These are phyloP conservation scores for Sinodicranocentrus sp. DNA, from an alignment of 2,888 invertebrate species.

Conservation along the genomic window DNA sequence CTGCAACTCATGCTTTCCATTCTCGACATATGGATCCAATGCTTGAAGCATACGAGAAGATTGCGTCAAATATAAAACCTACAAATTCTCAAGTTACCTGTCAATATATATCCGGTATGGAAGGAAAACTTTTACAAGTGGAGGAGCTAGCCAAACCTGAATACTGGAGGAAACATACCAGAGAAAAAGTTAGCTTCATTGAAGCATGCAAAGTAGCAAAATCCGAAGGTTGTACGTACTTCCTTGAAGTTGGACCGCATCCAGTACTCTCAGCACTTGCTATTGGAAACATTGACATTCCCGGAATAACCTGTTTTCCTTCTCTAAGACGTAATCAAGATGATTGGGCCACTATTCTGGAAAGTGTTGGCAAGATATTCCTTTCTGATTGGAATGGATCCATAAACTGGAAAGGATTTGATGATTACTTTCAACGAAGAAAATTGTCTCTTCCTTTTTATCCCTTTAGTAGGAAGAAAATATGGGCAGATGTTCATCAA, in stretches of 20 bases:
- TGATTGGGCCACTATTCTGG: constrained; percentile 45
- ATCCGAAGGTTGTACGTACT: constrained; percentile 2
- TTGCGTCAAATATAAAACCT: neutral
- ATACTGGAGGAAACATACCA: constrained; percentile 44
- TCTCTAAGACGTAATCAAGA: constrained; percentile 44
- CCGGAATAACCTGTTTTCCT: constrained; percentile 24
- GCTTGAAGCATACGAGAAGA: constrained; percentile 35
- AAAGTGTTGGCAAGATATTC: constrained; percentile 36
- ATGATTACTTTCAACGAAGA: neutral
- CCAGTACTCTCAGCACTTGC: constrained; percentile 46
- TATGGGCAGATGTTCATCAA: constrained; percentile 49
- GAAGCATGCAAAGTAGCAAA: neutral
- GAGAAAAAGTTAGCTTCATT: constrained; percentile 35
- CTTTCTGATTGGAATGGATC: constrained; percentile 33
- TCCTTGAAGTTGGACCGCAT: constrained; percentile 66
- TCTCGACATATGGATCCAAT: constrained; percentile 53
- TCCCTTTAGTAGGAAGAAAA: constrained; percentile 42
- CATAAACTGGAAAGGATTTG: constrained; percentile 34
- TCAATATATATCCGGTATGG: constrained; percentile 22
- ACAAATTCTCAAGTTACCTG: no score
- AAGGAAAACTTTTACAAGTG: neutral
- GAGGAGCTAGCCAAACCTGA: neutral
- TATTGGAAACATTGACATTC: constrained; percentile 1
- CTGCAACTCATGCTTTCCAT: constrained; percentile 49
- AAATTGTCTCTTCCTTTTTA: constrained; percentile 44